Evolutionary conservation across 2,888 invertebrate species (phyloP), one percentile per base, ranked within the genome.

Genomic region (Pseudococcus longispinus): DNA sequence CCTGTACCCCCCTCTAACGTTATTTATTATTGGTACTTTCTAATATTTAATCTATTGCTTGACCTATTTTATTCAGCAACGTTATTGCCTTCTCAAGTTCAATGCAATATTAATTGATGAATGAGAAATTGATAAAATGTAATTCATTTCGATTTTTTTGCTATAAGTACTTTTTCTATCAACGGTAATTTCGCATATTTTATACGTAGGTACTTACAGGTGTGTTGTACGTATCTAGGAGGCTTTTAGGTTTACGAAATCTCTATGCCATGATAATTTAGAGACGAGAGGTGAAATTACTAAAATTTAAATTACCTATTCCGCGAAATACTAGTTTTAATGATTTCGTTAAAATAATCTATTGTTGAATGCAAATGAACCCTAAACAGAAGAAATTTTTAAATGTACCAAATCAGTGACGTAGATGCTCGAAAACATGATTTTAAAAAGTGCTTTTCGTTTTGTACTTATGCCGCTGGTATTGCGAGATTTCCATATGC

Each of bases 351-450:
- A 1, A 23, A 80, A 80, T 80, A 9, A 42, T 80, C 77, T 20
- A 42, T 80, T 80, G 77, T 80, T 80, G 18, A 80, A 80, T 80
- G n/a, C 42, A 80, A 80, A 80, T 42, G 77, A 80, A 80, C 77
- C 77, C 20, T 42, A 80, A 80, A 80, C 5, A 6, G 15, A 1
- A 70, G 15, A 80, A 80, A 15, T 80, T 42, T 42, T 80, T 3
- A 29, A 70, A 70, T 70, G 70, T 70, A 70, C 29, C 18, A 18
- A 18, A 65, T 11, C 37, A 9, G 15, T 65, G 18, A 65, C 65
- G 65, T 65, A 13, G 26, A 9, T 37, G 37, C 37, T 37, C 37
- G 37, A 37, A 37, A 65, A 26, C 13, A 65, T 26, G 37, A 26
- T 65, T 18, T 65, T 65, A 2, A 20, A 65, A 65, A 65, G 65